Evolutionary conservation across 2,888 invertebrate genomes (phyloP), one percentile per base, ranked within the genome.

Genomic region (Protonemura montana): DNA sequence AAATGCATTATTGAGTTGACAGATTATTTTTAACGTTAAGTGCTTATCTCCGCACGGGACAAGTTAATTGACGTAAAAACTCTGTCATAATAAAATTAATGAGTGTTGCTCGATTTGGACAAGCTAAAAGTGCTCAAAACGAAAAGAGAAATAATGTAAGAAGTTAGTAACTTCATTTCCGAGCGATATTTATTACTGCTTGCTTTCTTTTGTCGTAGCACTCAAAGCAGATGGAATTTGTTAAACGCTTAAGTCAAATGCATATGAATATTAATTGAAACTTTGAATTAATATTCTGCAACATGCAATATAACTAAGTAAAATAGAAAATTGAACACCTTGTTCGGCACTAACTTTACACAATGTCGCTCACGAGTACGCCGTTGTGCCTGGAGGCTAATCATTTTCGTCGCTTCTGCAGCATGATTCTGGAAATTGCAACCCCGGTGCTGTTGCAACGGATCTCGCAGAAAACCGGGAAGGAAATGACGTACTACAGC

Each of bases 51-150:
- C 59, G 59, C 6, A 59, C 2, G 59, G 59, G 7, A 59, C 13
- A 59, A 3, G 13, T 21, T 21, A 59, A 21, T 59, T 59, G 59
- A 59, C 13, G 21, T 59, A 59, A 59, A 59, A 59, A 59, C 59
- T 59, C 59, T 59, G 59, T 59, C 59, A 59, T 59, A 59, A 59
- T 59, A 21, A 59, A 59, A 59, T 59, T 59, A 59, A 59, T 59
- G 59, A 59, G 21, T 2, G 16, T 59, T 59, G 7, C 13, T 59
- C 13, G 21, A 59, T 2, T 7, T 59, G 21, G 59, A 10, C 59
- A 59, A 35, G 35, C 35, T 7, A 59, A 59, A 59, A 59, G 21
- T 21, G 7, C 1, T 13, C 59, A 21, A 13, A 59, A 59, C 35
- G 35, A 6, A 6, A 10, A 35, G 35, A 35, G 35, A 10, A 6